A percentile compares a stretch with the other conserved stretches of the same genome.
phyloP scores from a whole-genome alignment of 2,797 vertebrate species.

The Argyrosomus regius region DNA sequence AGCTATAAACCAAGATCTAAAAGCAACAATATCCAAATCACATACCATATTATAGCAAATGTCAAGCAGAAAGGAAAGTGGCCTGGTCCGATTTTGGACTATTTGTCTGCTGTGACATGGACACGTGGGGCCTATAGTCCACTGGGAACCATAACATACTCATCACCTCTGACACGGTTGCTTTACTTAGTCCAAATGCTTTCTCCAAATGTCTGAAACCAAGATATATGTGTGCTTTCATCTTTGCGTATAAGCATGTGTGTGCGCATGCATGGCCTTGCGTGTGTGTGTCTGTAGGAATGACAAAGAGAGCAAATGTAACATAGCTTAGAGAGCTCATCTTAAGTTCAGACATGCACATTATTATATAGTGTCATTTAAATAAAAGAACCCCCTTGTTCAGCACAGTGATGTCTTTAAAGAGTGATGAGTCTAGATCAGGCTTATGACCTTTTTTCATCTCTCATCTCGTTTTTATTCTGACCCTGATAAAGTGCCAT shows the following conservation, averaged over 20 bases:
- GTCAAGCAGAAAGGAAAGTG: conserved; percentile 32
- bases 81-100: conserved; percentile 17
- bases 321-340: conserved; percentile 8
- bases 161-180: conserved; percentile 58
- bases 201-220: conserved; percentile 61
- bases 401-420: neutral
- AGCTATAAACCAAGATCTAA: conserved; percentile 37
- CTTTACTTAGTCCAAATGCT: conserved; percentile 61
- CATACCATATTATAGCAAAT: conserved; percentile 3
- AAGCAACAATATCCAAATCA: conserved; percentile 31
- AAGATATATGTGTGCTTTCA: conserved; percentile 53
- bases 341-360: conserved; percentile 10
- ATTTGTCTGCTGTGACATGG: conserved; percentile 46
- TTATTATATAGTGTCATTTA: conserved; percentile 8
- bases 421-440: neutral
- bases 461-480: conserved; percentile 12
- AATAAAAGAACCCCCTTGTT: conserved; percentile 10
- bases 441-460: conserved; percentile 1
- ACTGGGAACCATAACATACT: conserved; percentile 57
- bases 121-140: conserved; percentile 37
- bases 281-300: neutral
- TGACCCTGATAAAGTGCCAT: neutral
- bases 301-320: conserved; percentile 7
- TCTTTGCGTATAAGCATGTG: conserved; percentile 5
- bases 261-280: neutral